Evolutionary conservation across 2,113 vertebrate species (phyloP), one percentile per base, ranked within the genome.

Genomic region (Mormyrus iriodes): DNA sequence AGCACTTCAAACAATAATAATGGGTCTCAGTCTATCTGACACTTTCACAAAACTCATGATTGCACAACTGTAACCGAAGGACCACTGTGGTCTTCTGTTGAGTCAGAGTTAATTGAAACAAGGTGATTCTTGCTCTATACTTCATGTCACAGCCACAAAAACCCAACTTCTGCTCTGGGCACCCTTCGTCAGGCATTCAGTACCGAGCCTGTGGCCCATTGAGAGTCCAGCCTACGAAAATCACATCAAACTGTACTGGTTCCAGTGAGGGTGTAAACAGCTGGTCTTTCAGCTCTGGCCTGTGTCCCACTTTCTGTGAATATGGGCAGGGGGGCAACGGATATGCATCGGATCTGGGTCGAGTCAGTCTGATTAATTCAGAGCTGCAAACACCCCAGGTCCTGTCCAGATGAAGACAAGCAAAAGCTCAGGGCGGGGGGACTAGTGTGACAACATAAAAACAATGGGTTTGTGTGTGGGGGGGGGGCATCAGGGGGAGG

Each of bases 331-430:
- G n/a, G n/a, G 2, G 76, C 89, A 61, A 85, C 91, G 90, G 93
- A 93, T 92, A 93, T 93, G 92, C 87, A 92, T 90, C 91, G 93
- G 90, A 94, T 94, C 92, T 88, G 89, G 93, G 92, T 94, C 88
- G 91, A 90, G 87, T 91, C 88, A 86, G 79, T 65, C 88, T 35
- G 88, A 94, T 94, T 92, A 93, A 93, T 92, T 91, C 88, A 90
- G 88, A 88, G 82, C 58, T 31, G 31, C 83, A 83, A 51, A 79
- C 89, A 92, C 89, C 90, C 90, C 85, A 93, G 92, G 91, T 94
- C 92, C 91, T 93, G 90, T 90, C 91, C 91, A 93, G 90, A 92
- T 88, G 92, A 92, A 93, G 90, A 92, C 93, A 92, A 87, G 93
- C 92, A 92, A 93, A 92, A 86, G 92, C 90, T 90, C 9, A 89